A percentile compares a stretch with the other conserved stretches of the same genome.
These are phyloP conservation scores for Mobula birostris DNA, from an alignment of 2,113 vertebrate species.

Conservation along the genomic window DNA sequence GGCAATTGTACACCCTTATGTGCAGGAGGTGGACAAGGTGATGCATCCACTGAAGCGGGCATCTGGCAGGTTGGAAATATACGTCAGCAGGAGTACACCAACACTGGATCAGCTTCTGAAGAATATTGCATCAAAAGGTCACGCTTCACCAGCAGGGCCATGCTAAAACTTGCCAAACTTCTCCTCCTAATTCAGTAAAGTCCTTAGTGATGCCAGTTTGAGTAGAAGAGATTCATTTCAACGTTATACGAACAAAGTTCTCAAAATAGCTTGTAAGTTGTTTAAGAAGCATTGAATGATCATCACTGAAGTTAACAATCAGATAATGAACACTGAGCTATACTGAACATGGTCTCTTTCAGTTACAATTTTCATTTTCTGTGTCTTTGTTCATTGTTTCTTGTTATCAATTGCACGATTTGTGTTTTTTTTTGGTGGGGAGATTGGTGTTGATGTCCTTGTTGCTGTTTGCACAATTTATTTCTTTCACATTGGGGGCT, in stretches of 20 bases:
- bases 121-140: not conserved
- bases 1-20: not conserved
- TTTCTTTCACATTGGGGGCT: too few relatives aligned
- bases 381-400: too few relatives aligned
- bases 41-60: not conserved
- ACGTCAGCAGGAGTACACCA: not conserved
- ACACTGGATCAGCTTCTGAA: not conserved
- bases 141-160: not conserved
- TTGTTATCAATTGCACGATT: too few relatives aligned
- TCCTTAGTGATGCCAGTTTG: not conserved
- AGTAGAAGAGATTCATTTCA: not conserved
- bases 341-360: too few relatives aligned
- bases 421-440: too few relatives aligned
- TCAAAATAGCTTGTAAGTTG: not conserved
- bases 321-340: too few relatives aligned
- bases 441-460: too few relatives aligned
- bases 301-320: too few relatives aligned
- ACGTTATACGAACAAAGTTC: not conserved
- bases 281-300: not conserved
- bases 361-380: too few relatives aligned
- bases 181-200: not conserved
- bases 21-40: not conserved
- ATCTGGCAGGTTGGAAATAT: not conserved
- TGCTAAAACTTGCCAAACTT: not conserved
- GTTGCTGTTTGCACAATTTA: too few relatives aligned